Evolutionary conservation across 2,797 vertebrate species (phyloP), one percentile per base, ranked within the genome.

Genomic region (Gadopsis marmoratus): DNA sequence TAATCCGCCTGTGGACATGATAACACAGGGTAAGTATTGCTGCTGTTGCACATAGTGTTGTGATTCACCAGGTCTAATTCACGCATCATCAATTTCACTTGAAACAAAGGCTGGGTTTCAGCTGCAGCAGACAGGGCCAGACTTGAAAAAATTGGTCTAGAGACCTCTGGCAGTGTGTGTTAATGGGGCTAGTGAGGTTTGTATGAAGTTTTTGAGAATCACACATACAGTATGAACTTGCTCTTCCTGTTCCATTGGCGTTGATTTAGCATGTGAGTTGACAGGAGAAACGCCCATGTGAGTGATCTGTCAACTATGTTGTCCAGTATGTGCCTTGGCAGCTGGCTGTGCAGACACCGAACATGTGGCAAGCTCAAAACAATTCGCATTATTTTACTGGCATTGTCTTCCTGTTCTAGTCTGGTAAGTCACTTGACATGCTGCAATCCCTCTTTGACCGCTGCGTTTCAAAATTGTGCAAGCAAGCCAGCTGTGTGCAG

Each of bases 41-140:
- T 72, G 64, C 74, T 60, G 76, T 47, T 82, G 74, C 72, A 74
- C 79, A 50, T 6, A 60, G 63, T 5, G 7, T 11, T 64, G 41
- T 92, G 91, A 93, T 87, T 94, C 89, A 93, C 54, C 68, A 14
- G 67, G 68, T 78, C 23, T 29, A 53, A 60, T 68, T 77, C 83
- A 72, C 75, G 79, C 81, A 71, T 90, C 83, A 86, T 77, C 76
- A 76, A 17, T 76, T 87, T 77, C 62, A 50, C 74, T 67, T 16
- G 55, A 33, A 33, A 74, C 70, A 59, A 77, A 86, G 63, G 74
- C 66, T 71, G 66, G 79, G 79, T 71, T 78, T 79, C 63, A 61
- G 78, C 85, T 78, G 78, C 39, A 63, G 72, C 67, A 74, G 83
- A 74, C 82, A 56, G 84, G 84, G 82, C 86, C 83, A 91, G 89